Evolutionary conservation across 1,140 invertebrate species (phyloP), one percentile per base, ranked within the genome.

Genomic region (Drosophila varians): DNA sequence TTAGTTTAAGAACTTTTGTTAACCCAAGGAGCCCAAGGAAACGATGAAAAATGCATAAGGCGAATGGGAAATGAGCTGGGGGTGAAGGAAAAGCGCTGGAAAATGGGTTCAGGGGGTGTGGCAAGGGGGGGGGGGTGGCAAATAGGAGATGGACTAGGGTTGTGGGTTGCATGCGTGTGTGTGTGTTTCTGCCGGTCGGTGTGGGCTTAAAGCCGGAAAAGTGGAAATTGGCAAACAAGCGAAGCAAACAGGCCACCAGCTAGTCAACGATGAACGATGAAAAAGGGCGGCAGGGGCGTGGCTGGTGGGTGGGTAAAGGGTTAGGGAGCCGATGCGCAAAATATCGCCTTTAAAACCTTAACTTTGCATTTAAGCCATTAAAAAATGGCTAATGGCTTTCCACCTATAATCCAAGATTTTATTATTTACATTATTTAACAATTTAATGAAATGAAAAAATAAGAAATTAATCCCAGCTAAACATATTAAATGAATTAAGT

Each of bases 161-260:
- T 11, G 11, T 9, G 9, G 9, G 28, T n/a, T 21, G 42, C 51
- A 21, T 57, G 42, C 46, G 18, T 42, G 18, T 21, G 43, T 51
- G 57, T 60, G 36, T 36, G 69, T 55, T 21, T 46, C 23, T 55
- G 40, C 42, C 43, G 43, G 57, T 52, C 51, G 47, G 74, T 61
- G 70, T 77, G 79, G 55, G 70, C 79, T 84, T 83, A 75, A 83
- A 83, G 75, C 79, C 79, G 79, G 79, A 84, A 83, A 83, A 83
- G 76, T 83, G 79, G 79, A 84, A 83, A 84, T 78, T 83, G 79
- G 75, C 80, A 75, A 82, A 70, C 74, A 77, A 83, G 64, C 74
- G 70, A 83, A 72, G 73, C 77, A 82, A 69, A 60, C 77, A 61
- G 68, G 55, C 56, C 40, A 57, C 68, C 58, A 76, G 77, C 73